A percentile compares a stretch with the other conserved stretches of the same genome.
These are phyloP conservation scores for Drosophila histrio DNA, from an alignment of 2,888 invertebrate genomes.

Conservation along the genomic window DNA sequence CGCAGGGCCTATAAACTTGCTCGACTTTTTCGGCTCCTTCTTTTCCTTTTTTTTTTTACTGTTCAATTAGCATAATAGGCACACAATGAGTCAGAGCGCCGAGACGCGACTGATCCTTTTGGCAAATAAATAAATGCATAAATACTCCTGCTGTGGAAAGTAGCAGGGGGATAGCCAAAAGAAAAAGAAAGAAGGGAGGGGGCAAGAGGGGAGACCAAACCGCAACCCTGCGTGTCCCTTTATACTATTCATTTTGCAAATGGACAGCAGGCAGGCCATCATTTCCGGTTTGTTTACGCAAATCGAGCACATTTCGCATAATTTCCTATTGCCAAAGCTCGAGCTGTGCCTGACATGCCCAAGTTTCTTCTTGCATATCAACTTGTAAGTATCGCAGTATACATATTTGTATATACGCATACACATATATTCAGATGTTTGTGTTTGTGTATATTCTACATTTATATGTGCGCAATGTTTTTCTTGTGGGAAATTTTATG, in stretches of 20 bases:
- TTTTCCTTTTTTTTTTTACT: conserved; percentile 64
- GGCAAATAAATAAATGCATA: conserved; percentile 78
- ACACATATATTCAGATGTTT: neutral
- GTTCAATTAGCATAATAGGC: conserved; percentile 82
- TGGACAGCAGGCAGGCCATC: conserved; percentile 73
- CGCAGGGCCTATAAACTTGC: conserved; percentile 72
- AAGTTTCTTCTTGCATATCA: conserved; percentile 51
- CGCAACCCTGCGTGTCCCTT: conserved; percentile 14
- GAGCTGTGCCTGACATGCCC: conserved; percentile 69
- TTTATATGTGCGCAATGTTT: conserved; percentile 74
- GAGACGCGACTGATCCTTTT: conserved; percentile 74
- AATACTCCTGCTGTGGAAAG: conserved; percentile 57
- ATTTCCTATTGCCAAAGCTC: conserved; percentile 77
- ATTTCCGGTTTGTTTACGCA: conserved; percentile 82
- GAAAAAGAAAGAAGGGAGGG: neutral
- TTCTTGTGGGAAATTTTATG: conserved; percentile 80
- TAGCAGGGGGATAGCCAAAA: neutral
- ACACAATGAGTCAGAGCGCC: conserved; percentile 60
- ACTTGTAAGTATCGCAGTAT: conserved; percentile 33
- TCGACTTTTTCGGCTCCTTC: conserved; percentile 9
- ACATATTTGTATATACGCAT: neutral
- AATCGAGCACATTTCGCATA: conserved; percentile 81
- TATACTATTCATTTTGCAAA: conserved; percentile 59
- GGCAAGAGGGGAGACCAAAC: neutral
- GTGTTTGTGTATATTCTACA: conserved; percentile 20